Conservation (phyloP, 2,797 vertebrate genomes). For the Aselliscus stoliczkanus region DNA sequence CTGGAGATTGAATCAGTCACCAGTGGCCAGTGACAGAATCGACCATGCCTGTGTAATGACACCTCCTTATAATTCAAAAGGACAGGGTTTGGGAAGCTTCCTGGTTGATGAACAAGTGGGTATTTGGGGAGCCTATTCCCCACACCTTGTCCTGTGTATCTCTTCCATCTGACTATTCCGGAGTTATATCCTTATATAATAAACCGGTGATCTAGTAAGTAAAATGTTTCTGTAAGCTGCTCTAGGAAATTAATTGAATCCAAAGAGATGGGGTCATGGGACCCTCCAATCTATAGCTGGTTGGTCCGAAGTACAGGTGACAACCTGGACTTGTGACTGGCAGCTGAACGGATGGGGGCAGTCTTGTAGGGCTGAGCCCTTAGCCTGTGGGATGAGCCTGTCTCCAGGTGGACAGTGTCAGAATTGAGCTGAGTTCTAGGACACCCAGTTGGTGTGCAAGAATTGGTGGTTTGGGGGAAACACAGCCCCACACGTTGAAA, state of each 20-base stretch:
- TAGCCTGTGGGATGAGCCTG: not conserved
- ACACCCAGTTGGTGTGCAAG: not conserved
- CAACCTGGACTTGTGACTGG: not conserved
- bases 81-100: not conserved
- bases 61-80: not conserved
- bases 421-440: too few species aligned
- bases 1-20: not conserved
- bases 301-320: not conserved
- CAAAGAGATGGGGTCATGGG: not conserved
- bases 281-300: not conserved
- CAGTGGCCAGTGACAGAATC: not conserved
- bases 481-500: not conserved
- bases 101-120: too few species aligned
- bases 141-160: not conserved
- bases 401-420: not conserved
- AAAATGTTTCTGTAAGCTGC: not conserved
- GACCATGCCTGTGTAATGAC: too few species aligned
- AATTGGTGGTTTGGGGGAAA: too few species aligned
- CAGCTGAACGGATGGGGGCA: not conserved
- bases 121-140: too few species aligned
- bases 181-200: not conserved
- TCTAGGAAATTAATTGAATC: not conserved
- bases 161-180: not conserved
- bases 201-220: not conserved
- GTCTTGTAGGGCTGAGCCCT: not conserved